Evolutionary conservation across 1,140 invertebrate genomes (phyloP), one percentile per base, ranked within the genome.

Genomic region (silkworm (Bombyx mori)): DNA sequence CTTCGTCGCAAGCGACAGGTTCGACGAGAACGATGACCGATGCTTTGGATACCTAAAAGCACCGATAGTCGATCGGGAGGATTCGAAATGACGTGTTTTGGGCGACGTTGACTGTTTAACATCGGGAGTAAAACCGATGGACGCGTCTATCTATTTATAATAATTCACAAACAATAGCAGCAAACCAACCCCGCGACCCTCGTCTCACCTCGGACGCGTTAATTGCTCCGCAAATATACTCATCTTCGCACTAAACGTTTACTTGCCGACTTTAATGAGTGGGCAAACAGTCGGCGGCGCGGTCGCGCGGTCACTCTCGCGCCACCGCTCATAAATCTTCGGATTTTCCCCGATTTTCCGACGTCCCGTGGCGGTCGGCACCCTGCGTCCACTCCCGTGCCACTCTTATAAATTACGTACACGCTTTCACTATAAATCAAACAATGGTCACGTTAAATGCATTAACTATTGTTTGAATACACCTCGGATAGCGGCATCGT

Each of bases 341-440:
- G 72, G 74, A 69, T 79, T 79, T 82, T 79, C 82, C 78, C 82
- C 74, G 74, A 77, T 84, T 84, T 77, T 75, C 81, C 75, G 77
- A 59, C 75, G 73, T 71, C 77, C 76, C 72, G 75, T 63, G 62
- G 74, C 60, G 67, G 66, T 59, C 66, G 61, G 60, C 69, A 61
- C 74, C 71, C 77, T 67, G 35, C 68, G 64, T 60, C 61, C 61
- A 65, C 69, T 66, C 71, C 65, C 69, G 65, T 67, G 57, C 68
- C 70, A 74, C 79, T 80, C 78, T 80, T 82, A 85, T 85, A 85
- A 85, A 85, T 85, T 82, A 85, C 79, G 77, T 70, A 80, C 82
- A 82, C 79, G 77, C 75, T 77, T 79, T 71, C 66, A 69, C 75
- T 65, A 82, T 85, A 82, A 82, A 85, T 85, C 82, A 83, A 77